These are phyloP conservation scores for Brachynemurus nebulosus DNA, from an alignment of 2,888 invertebrate species.

Conservation along the genomic window DNA sequence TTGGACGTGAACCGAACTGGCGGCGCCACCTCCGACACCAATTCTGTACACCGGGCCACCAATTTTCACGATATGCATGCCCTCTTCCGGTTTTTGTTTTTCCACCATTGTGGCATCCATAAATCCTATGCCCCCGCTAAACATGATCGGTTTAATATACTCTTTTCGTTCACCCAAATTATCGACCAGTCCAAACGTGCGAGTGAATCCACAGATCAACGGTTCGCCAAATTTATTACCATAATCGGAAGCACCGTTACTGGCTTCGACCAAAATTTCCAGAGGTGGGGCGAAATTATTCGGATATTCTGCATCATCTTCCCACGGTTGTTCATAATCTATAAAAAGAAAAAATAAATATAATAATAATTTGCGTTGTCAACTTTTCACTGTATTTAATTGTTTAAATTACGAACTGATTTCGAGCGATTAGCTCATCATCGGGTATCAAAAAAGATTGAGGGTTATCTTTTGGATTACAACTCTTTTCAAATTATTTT, in stretches of 20 bases:
- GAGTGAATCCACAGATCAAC: slow-evolving; percentile 76
- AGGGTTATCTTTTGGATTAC: no score
- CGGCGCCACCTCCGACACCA: slow-evolving; percentile 97
- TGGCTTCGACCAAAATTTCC: slow-evolving; percentile 86
- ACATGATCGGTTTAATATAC: slow-evolving; percentile 98
- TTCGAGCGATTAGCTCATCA: no score
- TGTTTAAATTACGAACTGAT: no score
- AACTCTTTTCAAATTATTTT: no score
- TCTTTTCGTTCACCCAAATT: slow-evolving; percentile 59
- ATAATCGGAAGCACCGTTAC: slow-evolving; percentile 96
- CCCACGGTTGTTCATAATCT: slow-evolving; percentile 83
- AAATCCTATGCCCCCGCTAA: slow-evolving; percentile 89
- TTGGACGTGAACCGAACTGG: slow-evolving; percentile 89
- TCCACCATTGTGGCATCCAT: slow-evolving; percentile 71
- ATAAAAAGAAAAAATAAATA: slow-evolving; percentile 9
- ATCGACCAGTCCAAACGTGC: slow-evolving; percentile 73
- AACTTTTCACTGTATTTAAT: no score
- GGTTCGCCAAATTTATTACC: slow-evolving; percentile 99
- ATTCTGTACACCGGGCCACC: slow-evolving; percentile 97
- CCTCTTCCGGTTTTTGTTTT: slow-evolving; percentile 64
- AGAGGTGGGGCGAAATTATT: slow-evolving; percentile 79
- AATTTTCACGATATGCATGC: slow-evolving; percentile 85
- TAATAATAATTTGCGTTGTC: no score
- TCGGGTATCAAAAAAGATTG: no score
- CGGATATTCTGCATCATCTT: slow-evolving; percentile 64